Conservation (phyloP, 2,797 vertebrate genomes). For the Urophycis tenuis region DNA sequence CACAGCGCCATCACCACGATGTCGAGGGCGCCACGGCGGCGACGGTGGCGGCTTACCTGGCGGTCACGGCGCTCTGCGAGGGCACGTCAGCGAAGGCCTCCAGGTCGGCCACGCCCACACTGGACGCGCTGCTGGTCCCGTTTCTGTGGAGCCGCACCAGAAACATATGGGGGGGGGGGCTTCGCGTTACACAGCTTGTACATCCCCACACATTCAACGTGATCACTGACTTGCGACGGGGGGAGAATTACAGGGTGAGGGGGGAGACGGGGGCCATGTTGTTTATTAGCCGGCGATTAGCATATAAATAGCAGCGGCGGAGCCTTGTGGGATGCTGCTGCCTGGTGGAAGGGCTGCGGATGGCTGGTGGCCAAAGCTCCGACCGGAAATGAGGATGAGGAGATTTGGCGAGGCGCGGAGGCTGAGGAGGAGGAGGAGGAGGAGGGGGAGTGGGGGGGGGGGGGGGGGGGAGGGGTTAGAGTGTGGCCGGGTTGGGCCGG, state of each 20-base stretch:
- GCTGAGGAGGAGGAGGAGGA: slow-evolving; percentile 32
- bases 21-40: not conserved
- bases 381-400: slow-evolving; percentile 50
- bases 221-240: slow-evolving; percentile 36
- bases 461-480: slow-evolving; percentile 37
- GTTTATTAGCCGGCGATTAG: slow-evolving; percentile 52
- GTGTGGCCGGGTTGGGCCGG: slow-evolving; percentile 34
- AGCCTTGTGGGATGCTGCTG: slow-evolving; percentile 42
- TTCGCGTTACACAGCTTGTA: not conserved
- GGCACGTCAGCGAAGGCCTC: slow-evolving; percentile 85
- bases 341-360: slow-evolving; percentile 40
- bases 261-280: slow-evolving; percentile 46
- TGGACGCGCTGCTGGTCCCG: slow-evolving; percentile 91
- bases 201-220: slow-evolving; percentile 30
- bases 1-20: not conserved
- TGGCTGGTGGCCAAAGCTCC: slow-evolving; percentile 30
- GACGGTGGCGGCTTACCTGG: slow-evolving; percentile 52
- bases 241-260: slow-evolving; percentile 40
- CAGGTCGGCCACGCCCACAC: slow-evolving; percentile 85
- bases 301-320: slow-evolving; percentile 55
- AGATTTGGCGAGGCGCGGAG: slow-evolving; percentile 37
- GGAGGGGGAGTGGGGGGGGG: slow-evolving; percentile 48
- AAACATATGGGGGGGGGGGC: slow-evolving; percentile 1
- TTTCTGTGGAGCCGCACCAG: slow-evolving; percentile 73
- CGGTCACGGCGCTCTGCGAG: slow-evolving; percentile 75